Evolutionary conservation across 2,113 vertebrate genomes (phyloP).

Genomic region (Pollachius pollachius): DNA sequence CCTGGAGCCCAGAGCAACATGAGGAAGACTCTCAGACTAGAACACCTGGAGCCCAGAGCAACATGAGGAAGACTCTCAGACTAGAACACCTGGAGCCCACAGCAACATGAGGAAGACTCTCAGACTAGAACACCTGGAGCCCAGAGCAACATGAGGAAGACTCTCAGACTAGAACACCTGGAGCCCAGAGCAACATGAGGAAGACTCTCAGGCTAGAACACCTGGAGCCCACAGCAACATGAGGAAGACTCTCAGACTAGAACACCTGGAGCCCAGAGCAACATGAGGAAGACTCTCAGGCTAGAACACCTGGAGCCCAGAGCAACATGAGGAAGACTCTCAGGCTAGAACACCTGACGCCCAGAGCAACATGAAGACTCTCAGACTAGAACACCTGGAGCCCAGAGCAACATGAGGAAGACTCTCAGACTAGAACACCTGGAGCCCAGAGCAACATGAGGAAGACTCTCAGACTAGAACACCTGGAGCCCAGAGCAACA

Average conservation of each 20-base stretch:
- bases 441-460: no score
- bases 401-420: not conserved
- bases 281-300: not conserved
- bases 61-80: not conserved
- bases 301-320: not conserved
- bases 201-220: no score
- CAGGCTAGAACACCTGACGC: no score
- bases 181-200: no score
- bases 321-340: no score
- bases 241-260: not conserved
- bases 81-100: not conserved
- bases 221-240: not conserved
- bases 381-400: not conserved
- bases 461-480: no score
- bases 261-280: not conserved
- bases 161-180: not conserved
- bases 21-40: not conserved
- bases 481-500: not conserved
- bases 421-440: not conserved
- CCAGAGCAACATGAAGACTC: not conserved
- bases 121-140: not conserved
- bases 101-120: not conserved
- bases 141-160: not conserved
- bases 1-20: slow-evolving; percentile 70
- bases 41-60: not conserved